Percentiles rank a stretch among this genome's conserved stretches.
Evolutionary conservation across 2,888 invertebrate genomes (phyloP).

Genomic region (Synergus itoensis): DNA sequence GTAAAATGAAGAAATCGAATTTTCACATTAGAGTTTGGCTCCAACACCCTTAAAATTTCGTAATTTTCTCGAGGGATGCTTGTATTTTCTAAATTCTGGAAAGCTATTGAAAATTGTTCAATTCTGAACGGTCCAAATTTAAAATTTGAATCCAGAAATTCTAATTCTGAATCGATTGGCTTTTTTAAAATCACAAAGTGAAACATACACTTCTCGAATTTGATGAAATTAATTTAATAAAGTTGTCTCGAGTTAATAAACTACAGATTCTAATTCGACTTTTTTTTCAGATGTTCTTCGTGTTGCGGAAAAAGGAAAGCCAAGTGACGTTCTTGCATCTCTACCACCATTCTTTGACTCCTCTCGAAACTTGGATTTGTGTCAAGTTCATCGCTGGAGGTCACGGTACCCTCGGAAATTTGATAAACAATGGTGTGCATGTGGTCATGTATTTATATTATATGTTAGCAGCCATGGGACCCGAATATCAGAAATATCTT

Average conservation of each 20-base stretch:
- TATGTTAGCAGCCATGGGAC: constrained; percentile 91
- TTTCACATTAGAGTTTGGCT: too few species aligned
- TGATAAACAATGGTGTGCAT: constrained; percentile 92
- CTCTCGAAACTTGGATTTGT: constrained; percentile 88
- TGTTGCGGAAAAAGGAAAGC: constrained; percentile 90
- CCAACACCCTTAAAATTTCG: background rate
- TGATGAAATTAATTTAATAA: too few species aligned
- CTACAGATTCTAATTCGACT: background rate
- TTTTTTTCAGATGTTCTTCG: constrained; percentile 83
- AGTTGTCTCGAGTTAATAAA: background rate
- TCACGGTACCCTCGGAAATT: constrained; percentile 92
- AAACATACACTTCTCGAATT: too few species aligned
- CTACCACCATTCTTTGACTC: constrained; percentile 90
- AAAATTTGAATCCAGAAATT: background rate
- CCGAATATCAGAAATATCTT: constrained; percentile 90
- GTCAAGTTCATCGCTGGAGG: constrained; percentile 91
- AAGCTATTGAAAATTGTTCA: background rate
- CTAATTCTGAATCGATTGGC: too few species aligned
- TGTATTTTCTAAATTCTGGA: background rate
- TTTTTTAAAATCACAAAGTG: too few species aligned
- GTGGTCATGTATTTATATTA: constrained; percentile 94
- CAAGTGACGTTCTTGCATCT: constrained; percentile 91
- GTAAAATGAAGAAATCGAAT: too few species aligned
- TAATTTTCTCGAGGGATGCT: background rate
- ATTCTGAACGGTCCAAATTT: background rate